Evolutionary conservation across 2,113 vertebrate species (phyloP).

Genomic region (Etheostoma cragini): DNA sequence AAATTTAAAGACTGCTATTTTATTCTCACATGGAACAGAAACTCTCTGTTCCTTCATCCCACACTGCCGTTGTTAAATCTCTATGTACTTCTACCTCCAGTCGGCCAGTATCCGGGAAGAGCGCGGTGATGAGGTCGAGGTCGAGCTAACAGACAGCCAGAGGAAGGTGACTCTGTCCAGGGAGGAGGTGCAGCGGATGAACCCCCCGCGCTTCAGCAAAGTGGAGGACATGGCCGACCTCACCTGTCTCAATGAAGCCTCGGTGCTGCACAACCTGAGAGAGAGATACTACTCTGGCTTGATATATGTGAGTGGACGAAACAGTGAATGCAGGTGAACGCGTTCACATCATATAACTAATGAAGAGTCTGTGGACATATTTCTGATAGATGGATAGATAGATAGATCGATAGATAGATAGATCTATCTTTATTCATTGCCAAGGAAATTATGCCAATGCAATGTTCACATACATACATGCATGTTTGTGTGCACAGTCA

Average conservation of each 20-base stretch:
- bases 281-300: slow-evolving; percentile 88
- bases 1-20: neutral
- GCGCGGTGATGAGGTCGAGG: slow-evolving; percentile 85
- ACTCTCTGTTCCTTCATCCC: neutral
- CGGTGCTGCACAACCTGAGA: slow-evolving; percentile 86
- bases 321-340: neutral
- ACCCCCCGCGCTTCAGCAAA: slow-evolving; percentile 88
- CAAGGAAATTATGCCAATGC: neutral
- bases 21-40: neutral
- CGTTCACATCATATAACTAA: neutral
- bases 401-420: too few relatives aligned
- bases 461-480: neutral
- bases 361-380: neutral
- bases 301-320: slow-evolving; percentile 82
- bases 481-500: neutral
- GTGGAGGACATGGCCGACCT: slow-evolving; percentile 90
- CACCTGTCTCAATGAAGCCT: slow-evolving; percentile 88
- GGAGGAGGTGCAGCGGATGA: slow-evolving; percentile 88
- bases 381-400: neutral
- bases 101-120: slow-evolving; percentile 85
- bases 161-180: slow-evolving; percentile 80
- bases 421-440: too few relatives aligned
- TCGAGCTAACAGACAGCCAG: slow-evolving; percentile 86
- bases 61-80: neutral
- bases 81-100: slow-evolving; percentile 50